Evolutionary conservation across 2,113 vertebrate species (phyloP).

Genomic region (Pelvicachromis taeniatus): DNA sequence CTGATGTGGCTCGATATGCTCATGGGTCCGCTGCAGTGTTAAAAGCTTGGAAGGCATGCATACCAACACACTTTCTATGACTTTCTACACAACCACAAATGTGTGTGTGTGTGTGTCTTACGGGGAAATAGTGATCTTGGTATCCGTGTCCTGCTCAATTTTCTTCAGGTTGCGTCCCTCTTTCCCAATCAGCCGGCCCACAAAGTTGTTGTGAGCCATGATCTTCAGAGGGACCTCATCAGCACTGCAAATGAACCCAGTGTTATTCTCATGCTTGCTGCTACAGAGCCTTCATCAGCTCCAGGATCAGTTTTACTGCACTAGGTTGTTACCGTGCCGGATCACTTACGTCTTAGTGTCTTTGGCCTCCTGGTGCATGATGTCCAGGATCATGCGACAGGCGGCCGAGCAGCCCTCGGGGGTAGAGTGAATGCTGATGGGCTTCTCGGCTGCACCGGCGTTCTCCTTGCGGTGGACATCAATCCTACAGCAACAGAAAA

Average conservation of each 20-base stretch:
- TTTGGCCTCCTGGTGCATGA: constrained; percentile 97
- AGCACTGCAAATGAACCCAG: constrained; percentile 67
- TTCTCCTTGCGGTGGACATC: constrained; percentile 95
- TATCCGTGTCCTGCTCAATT: constrained; percentile 93
- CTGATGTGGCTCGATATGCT: not conserved
- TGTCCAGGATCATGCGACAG: constrained; percentile 93
- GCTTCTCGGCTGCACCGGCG: constrained; percentile 89
- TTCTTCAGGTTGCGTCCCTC: constrained; percentile 95
- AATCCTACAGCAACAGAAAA: constrained; percentile 70
- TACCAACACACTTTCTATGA: not conserved
- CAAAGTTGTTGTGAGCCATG: constrained; percentile 94
- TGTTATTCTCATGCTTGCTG: not conserved
- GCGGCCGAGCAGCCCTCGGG: constrained; percentile 90
- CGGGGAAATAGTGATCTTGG: constrained; percentile 97
- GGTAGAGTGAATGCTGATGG: constrained; percentile 93
- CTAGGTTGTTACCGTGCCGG: not conserved
- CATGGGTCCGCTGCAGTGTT: not conserved
- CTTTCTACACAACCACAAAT: not conserved
- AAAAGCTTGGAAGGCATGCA: not conserved
- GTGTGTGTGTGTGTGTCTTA: constrained; percentile 55
- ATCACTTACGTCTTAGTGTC: constrained; percentile 90
- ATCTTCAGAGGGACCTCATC: constrained; percentile 95
- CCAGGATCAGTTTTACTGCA: not conserved
- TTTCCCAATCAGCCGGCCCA: constrained; percentile 92
- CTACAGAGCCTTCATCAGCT: not conserved